Base-by-base conservation (phyloP, 2,113 vertebrate species). In the Catagonus wagneri region DNA sequence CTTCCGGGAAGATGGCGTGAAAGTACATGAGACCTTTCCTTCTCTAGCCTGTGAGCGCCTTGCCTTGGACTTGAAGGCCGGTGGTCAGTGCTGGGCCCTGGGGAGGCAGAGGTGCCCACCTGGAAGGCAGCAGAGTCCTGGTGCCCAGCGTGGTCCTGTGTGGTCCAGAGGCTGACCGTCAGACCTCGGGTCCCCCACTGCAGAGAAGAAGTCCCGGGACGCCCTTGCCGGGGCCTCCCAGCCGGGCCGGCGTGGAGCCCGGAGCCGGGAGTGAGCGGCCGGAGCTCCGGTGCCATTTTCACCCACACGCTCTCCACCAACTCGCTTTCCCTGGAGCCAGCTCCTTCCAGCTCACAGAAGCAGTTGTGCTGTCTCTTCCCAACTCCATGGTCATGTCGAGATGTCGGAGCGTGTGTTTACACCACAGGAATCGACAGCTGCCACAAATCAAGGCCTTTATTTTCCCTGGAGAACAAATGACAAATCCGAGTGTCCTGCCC, bases 21-120 rank as follows among this genome's bases (percentile, higher is more conserved):
- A 15, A 19, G 34, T 0, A 1, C 22, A 32, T 3, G 15, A 17
- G 19, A 14, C 22, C 36, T 16, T 3, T 27, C 8, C 44, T 32
- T 10, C 74, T 87, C 39, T n/a, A 1, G 25, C 39, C 25, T 58
- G 25, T 15, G 20, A 23, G 23, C 0, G 0, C 2, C 34, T 32
- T 29, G 34, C 29, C 65, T 52, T 9, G 12, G 23, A 36, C 36
- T 6, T n/a, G 34, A 76, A 84, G 87, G 27, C 9, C 8, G 60
- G 54, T 7, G 29, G 25, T 25, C 2, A 2, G 2, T 23, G 2
- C 83, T 50, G 52, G 16, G 34, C 29, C 5, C 71, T 0, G 1
- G 34, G 0, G 5, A 39, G 50, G 56, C 65, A n/a, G 39, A n/a
- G 27, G 52, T 0, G 14, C n/a, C n/a, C 5, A 5, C 39, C 13